These are phyloP conservation scores for Chiroxiphia lanceolata DNA, from an alignment of 2,797 vertebrate species.

Conservation along the genomic window DNA sequence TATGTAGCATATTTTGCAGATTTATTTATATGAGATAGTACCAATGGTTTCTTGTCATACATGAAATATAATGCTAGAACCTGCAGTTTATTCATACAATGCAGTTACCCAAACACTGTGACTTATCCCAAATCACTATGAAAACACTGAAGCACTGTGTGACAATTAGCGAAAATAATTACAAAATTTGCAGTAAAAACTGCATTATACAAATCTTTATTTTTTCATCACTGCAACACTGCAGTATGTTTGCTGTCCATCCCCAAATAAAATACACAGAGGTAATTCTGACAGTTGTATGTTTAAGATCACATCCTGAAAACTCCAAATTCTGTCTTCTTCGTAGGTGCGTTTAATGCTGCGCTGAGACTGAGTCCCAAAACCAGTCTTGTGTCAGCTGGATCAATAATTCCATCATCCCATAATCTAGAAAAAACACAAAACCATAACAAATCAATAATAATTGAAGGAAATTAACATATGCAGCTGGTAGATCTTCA, in stretches of 20 bases:
- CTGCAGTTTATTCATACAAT: not conserved
- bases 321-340: conserved; percentile 90
- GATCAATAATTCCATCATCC: conserved; percentile 98
- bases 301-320: conserved; percentile 86
- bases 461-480: not conserved
- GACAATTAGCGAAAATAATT: not conserved
- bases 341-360: conserved; percentile 87
- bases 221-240: not conserved
- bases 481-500: not conserved
- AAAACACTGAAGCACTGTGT: not conserved
- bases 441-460: not conserved
- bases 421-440: conserved; percentile 81
- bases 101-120: not conserved
- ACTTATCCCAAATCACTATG: not conserved
- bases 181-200: not conserved
- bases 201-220: not conserved
- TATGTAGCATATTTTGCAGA: not conserved
- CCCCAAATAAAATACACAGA: not conserved
- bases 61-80: not conserved
- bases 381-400: conserved; percentile 92
- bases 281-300: not conserved
- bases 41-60: not conserved
- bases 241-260: not conserved
- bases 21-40: not conserved
- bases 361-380: conserved; percentile 93